Base-by-base conservation (phyloP, 2,888 invertebrate species). In the Meandrusa payeni region DNA sequence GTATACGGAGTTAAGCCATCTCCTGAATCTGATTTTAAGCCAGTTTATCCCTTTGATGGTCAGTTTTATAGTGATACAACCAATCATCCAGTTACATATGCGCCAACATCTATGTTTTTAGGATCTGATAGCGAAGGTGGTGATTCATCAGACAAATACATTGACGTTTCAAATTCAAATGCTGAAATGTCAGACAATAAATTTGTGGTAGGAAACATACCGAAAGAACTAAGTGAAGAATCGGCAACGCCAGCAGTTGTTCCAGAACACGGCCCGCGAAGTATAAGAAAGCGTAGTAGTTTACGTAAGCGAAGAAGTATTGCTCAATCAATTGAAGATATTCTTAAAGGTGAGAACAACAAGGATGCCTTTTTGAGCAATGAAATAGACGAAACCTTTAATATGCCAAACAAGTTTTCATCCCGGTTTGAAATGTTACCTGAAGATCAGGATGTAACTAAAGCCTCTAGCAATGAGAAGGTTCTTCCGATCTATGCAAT, bases 181-280 rank as follows among this genome's bases (percentile, higher is more conserved):
- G 44, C 52, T 22, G 77, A 70, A 46, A 54, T 59, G 5, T 69
- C 52, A 38, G 79, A 86, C 22, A 83, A 76, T 33, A 90, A 92
- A 62, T 93, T 92, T 66, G 92, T 93, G 0, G 92, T 92, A 1
- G 92, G 92, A 0, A 92, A 89, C 55, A 80, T 92, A 1, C 91
- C 91, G 0, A 91, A 92, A 61, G 91, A 91, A 46, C 58, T 89
- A 28, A 64, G 71, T 24, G 44, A 44, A 6, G 88, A 89, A 43
- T 76, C 87, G 17, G 88, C 77, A 1, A 90, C 90, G 1, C 90
- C 91, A 0, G 90, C 88, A 2, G 86, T 90, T 2, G 91, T 92
- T 2, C 91, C 92, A 0, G 92, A 92, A 69, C 92, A 92, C 64
- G 92, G 92, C 1, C 92, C 92, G 0, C 76, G 92, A 7, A 61